Conservation (phyloP, 1,140 invertebrate species). For the Ceratosolen fusciceps region DNA sequence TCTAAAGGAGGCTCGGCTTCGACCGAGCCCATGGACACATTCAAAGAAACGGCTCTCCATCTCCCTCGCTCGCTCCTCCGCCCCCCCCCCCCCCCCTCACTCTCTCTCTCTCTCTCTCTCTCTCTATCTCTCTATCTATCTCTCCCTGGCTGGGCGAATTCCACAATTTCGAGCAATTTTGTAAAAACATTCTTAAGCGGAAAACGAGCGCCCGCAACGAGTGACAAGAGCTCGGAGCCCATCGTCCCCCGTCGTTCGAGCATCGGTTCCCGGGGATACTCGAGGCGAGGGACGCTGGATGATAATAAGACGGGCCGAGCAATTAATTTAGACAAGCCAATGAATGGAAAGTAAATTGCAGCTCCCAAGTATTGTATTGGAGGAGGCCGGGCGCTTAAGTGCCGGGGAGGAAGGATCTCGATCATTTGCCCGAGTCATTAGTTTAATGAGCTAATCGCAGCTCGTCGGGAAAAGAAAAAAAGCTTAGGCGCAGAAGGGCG, state of each 20-base stretch:
- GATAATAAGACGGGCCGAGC: neutral
- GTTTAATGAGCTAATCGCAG: conserved; percentile 24
- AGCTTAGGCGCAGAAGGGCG: too few species aligned
- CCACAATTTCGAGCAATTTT: too few species aligned
- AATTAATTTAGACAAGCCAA: neutral
- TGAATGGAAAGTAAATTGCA: neutral
- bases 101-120: neutral
- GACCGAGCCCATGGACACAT: too few species aligned
- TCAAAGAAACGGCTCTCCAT: neutral
- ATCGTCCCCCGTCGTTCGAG: too few species aligned
- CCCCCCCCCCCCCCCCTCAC: too few species aligned
- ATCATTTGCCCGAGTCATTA: conserved; percentile 14
- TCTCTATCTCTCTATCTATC: neutral
- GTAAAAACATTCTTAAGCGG: too few species aligned
- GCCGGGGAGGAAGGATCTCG: neutral
- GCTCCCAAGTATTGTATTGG: neutral
- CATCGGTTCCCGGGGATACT: too few species aligned
- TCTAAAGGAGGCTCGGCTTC: too few species aligned
- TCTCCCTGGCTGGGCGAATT: too few species aligned
- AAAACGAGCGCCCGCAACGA: too few species aligned
- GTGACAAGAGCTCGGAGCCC: too few species aligned
- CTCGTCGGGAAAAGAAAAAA: neutral
- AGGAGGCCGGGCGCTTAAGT: neutral
- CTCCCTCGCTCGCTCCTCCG: neutral
- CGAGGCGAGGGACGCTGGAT: neutral